Evolutionary conservation across 2,888 invertebrate genomes (phyloP).

Genomic region (Tricholauxania praeusta): DNA sequence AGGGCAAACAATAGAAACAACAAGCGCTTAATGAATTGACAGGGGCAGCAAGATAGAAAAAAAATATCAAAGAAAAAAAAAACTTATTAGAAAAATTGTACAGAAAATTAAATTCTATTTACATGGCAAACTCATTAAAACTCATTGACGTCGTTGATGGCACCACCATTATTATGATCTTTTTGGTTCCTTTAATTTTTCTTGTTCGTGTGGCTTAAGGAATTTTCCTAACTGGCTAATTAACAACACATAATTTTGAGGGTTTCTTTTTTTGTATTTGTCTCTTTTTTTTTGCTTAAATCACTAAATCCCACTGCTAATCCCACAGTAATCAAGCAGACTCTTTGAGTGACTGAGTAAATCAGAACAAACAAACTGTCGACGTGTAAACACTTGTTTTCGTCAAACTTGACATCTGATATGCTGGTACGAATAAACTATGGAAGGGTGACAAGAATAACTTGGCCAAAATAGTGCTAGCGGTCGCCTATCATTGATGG

Average conservation of each 20-base stretch:
- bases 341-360: no score
- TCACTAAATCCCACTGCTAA: no score
- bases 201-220: no score
- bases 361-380: conserved; percentile 7
- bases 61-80: not conserved
- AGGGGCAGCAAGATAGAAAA: not conserved
- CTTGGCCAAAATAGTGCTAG: not conserved
- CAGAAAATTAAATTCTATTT: conserved; percentile 20
- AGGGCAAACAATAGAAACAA: not conserved
- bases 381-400: conserved; percentile 18
- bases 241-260: not conserved
- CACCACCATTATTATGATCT: not conserved
- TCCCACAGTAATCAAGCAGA: no score
- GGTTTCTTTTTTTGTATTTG: not conserved
- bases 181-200: not conserved
- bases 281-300: not conserved
- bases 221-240: no score
- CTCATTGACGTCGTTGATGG: conserved; percentile 2
- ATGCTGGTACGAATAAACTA: not conserved
- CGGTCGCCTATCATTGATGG: not conserved
- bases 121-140: conserved; percentile 17
- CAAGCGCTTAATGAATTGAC: conserved; percentile 7
- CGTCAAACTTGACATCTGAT: conserved; percentile 20
- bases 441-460: not conserved
- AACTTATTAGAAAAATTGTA: not conserved